phyloP scores from a whole-genome alignment of 92 coral and sea anemone genomes.

The Phenganax stokvisi region DNA sequence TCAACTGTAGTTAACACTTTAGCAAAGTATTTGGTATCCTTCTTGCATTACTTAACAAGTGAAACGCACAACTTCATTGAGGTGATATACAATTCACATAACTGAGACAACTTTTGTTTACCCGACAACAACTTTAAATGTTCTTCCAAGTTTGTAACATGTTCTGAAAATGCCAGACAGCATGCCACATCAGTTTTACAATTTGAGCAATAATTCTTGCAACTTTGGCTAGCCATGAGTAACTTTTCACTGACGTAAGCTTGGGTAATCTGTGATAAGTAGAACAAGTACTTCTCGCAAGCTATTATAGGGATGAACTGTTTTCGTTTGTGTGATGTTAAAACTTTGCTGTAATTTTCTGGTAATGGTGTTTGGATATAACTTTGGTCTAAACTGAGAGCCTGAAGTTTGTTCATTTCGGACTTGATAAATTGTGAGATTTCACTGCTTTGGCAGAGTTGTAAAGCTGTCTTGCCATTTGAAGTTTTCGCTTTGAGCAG shows the following conservation, averaged over 20 bases:
- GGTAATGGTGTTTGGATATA: conserved; percentile 31
- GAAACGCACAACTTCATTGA: conserved; percentile 35
- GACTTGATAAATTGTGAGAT: conserved; percentile 45
- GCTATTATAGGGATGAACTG: conserved; percentile 43
- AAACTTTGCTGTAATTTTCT: conserved; percentile 27
- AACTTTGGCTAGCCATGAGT: background rate
- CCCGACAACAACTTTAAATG: conserved; percentile 42
- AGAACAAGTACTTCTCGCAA: conserved; percentile 56
- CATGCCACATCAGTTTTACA: conserved; percentile 26
- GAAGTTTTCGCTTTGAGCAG: conserved; percentile 63
- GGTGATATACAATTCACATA: conserved; percentile 33
- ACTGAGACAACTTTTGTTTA: conserved; percentile 30
- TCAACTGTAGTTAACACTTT: background rate
- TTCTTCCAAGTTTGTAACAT: conserved; percentile 49
- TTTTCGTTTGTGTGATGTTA: conserved; percentile 41
- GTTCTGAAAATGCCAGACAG: conserved; percentile 36
- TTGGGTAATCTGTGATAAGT: conserved; percentile 57
- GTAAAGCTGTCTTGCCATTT: conserved; percentile 51
- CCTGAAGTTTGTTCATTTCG: conserved; percentile 1
- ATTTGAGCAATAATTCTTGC: conserved; percentile 12
- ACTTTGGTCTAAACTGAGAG: background rate
- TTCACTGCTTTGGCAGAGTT: conserved; percentile 42
- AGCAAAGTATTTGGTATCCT: background rate
- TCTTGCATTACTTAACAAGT: background rate
- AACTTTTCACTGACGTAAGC: conserved; percentile 36